Percentiles rank a stretch among this genome's conserved stretches.
These are phyloP conservation scores for Amaurobius ferox DNA, from an alignment of 2,888 invertebrate genomes.

Conservation along the genomic window DNA sequence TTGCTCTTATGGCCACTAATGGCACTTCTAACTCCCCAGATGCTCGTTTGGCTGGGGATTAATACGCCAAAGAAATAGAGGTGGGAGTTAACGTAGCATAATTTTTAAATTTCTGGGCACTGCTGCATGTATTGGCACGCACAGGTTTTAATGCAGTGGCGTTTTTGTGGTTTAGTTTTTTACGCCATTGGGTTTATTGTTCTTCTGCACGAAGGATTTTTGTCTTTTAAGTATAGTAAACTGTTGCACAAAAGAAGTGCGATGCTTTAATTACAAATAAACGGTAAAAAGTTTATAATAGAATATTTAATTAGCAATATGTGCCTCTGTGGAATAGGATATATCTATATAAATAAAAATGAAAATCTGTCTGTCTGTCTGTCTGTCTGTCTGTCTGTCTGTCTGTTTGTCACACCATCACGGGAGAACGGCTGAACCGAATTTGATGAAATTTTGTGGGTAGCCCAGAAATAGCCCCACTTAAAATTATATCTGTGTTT, in stretches of 20 bases:
- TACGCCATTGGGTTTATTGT: background rate
- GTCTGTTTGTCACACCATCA: too few species aligned
- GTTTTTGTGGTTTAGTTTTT: background rate
- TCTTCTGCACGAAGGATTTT: background rate
- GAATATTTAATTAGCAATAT: too few species aligned
- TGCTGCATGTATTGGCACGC: constrained; percentile 28
- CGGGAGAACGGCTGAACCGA: too few species aligned
- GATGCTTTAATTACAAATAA: too few species aligned
- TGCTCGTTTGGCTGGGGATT: constrained; percentile 31
- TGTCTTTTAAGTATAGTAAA: background rate
- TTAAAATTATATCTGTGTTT: too few species aligned
- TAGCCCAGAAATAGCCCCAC: too few species aligned
- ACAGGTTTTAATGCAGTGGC: constrained; percentile 23
- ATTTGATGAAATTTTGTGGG: too few species aligned
- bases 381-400: too few species aligned
- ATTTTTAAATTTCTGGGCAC: constrained; percentile 60
- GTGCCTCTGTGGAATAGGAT: too few species aligned
- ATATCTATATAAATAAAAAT: too few species aligned
- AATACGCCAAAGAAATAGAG: constrained; percentile 47
- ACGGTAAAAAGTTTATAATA: too few species aligned
- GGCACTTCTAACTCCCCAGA: constrained; percentile 33
- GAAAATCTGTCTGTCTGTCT: too few species aligned
- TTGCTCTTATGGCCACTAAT: constrained; percentile 27
- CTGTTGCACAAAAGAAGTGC: background rate
- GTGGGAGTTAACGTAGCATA: constrained; percentile 39